Evolutionary conservation across 2,113 vertebrate genomes (phyloP).

Genomic region (Ochotona princeps): DNA sequence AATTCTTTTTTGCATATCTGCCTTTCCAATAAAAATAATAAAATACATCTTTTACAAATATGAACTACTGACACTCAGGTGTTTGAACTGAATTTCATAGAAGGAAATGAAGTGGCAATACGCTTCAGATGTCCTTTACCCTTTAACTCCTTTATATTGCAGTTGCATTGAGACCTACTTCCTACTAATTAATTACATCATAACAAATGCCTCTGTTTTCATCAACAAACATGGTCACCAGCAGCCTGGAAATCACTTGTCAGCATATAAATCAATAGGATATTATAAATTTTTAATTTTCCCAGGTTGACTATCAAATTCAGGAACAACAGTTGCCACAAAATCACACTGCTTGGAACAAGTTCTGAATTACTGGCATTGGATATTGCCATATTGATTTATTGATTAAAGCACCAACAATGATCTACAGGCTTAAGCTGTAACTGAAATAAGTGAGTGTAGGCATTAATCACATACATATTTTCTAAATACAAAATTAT

Average conservation of each 20-base stretch:
- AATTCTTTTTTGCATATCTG: no score
- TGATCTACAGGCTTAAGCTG: conserved; percentile 20
- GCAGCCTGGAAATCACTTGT: conserved; percentile 44
- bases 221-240: not conserved
- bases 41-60: not conserved
- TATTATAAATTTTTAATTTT: conserved; percentile 52
- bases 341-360: conserved; percentile 65
- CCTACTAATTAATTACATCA: not conserved
- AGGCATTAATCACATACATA: not conserved
- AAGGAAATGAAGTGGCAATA: not conserved
- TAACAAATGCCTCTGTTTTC: conserved; percentile 15
- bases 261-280: conserved; percentile 62
- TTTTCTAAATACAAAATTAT: conserved; percentile 4
- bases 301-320: not conserved
- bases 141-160: not conserved
- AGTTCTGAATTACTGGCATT: conserved; percentile 68
- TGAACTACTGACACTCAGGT: not conserved
- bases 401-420: conserved; percentile 63
- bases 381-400: conserved; percentile 49
- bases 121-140: not conserved
- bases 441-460: conserved; percentile 32
- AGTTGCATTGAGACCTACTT: not conserved
- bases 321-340: conserved; percentile 61
- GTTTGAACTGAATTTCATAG: not conserved
- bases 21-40: no score